Conservation (phyloP, 1,140 invertebrate genomes). For the Diabrotica virgifera region DNA sequence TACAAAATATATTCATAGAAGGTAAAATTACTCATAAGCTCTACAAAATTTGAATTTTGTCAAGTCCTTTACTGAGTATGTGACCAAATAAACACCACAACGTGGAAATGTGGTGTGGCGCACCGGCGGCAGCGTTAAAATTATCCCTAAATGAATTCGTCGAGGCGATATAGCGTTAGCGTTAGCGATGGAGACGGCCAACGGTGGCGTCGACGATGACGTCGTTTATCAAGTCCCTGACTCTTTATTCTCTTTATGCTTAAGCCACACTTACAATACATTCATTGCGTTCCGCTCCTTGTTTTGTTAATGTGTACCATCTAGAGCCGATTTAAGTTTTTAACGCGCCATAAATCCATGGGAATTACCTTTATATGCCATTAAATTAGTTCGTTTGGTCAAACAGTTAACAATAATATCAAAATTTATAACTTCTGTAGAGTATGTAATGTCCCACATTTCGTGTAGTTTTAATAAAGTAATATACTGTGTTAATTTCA, state of each 20-base stretch:
- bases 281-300: background rate
- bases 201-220: background rate
- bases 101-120: background rate
- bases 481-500: too few relatives aligned
- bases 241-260: constrained; percentile 1
- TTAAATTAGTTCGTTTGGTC: too few relatives aligned
- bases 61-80: background rate
- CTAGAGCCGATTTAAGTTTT: too few relatives aligned
- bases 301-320: background rate
- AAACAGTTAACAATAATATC: too few relatives aligned
- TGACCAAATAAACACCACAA: background rate
- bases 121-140: background rate
- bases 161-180: background rate
- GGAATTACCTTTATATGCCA: too few relatives aligned
- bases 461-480: too few relatives aligned
- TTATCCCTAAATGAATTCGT: background rate
- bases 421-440: too few relatives aligned
- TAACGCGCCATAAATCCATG: too few relatives aligned
- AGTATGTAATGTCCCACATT: too few relatives aligned
- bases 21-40: too few relatives aligned
- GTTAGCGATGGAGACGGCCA: background rate
- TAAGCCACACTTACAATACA: constrained; percentile 1
- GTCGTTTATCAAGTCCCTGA: background rate
- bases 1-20: too few relatives aligned
- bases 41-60: too few relatives aligned